Evolutionary conservation across 2,888 invertebrate genomes (phyloP).

Genomic region (Opisthograptis luteolata): DNA sequence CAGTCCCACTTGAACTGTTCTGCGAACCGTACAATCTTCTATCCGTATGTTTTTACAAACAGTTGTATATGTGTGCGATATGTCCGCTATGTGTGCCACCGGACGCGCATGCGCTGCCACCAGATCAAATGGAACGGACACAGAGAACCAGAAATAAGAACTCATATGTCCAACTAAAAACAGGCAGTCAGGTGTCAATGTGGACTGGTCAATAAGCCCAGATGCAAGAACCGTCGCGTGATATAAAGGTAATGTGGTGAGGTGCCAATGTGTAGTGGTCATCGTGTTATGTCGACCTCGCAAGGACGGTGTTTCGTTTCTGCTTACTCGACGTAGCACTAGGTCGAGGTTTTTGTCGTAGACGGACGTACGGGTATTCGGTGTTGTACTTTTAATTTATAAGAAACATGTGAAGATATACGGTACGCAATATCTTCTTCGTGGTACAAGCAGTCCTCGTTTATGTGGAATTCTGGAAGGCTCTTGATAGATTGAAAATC

Average conservation of each 20-base stretch:
- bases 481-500: too few relatives aligned
- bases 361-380: slow-evolving; percentile 56
- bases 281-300: slow-evolving; percentile 60
- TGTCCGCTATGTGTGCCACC: slow-evolving; percentile 80
- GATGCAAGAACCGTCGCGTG: slow-evolving; percentile 24
- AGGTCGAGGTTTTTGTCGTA: slow-evolving; percentile 68
- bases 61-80: slow-evolving; percentile 75
- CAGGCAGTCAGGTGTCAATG: slow-evolving; percentile 17
- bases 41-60: slow-evolving; percentile 75
- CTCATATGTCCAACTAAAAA: slow-evolving; percentile 20
- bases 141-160: slow-evolving; percentile 50
- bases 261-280: slow-evolving; percentile 31
- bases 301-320: slow-evolving; percentile 78
- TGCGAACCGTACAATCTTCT: slow-evolving; percentile 46
- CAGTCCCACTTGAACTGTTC: slow-evolving; percentile 24
- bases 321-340: slow-evolving; percentile 70
- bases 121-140: slow-evolving; percentile 80
- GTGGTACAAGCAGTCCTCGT: too few relatives aligned
- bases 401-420: background rate
- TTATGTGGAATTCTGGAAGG: too few relatives aligned
- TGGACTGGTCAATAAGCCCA: slow-evolving; percentile 23
- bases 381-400: slow-evolving; percentile 35
- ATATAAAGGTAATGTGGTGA: slow-evolving; percentile 32
- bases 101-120: slow-evolving; percentile 69
- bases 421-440: too few relatives aligned